These are phyloP conservation scores for Clarias fuscus DNA, from an alignment of 2,797 vertebrate genomes.

Conservation along the genomic window DNA sequence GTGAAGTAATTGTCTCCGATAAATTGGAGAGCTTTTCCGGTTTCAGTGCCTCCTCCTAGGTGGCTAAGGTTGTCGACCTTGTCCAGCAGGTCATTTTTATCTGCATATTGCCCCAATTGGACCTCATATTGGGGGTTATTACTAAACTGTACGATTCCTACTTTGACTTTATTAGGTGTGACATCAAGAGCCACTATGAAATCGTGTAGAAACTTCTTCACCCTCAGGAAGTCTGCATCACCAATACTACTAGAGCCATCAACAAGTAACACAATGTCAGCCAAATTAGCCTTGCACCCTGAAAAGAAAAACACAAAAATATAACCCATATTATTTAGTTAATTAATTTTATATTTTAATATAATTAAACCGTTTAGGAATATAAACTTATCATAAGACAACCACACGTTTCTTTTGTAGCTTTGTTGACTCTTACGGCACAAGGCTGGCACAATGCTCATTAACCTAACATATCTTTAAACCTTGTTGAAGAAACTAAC, in stretches of 20 bases:
- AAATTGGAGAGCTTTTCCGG: constrained; percentile 76
- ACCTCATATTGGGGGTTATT: constrained; percentile 69
- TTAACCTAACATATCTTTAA: no score
- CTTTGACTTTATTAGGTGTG: constrained; percentile 68
- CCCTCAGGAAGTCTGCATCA: constrained; percentile 67
- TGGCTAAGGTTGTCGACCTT: constrained; percentile 69
- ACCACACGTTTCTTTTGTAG: not conserved
- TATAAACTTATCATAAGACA: not conserved
- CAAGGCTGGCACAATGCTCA: no score
- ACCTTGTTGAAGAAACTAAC: no score
- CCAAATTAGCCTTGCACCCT: constrained; percentile 73
- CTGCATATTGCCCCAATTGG: constrained; percentile 70
- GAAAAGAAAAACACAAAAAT: constrained; percentile 33
- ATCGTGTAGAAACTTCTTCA: constrained; percentile 71
- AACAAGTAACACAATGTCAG: constrained; percentile 83
- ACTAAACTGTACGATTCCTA: constrained; percentile 80
- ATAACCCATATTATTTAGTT: not conserved
- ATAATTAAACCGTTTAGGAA: not conserved
- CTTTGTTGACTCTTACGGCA: not conserved
- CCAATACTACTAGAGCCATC: constrained; percentile 78
- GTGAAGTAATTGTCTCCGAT: constrained; percentile 71
- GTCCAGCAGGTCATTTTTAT: constrained; percentile 69
- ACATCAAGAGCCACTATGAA: constrained; percentile 74
- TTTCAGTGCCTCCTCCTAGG: constrained; percentile 68
- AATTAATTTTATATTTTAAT: not conserved